Percentiles rank a stretch among this genome's conserved stretches.
Conservation (phyloP, 2,113 vertebrate genomes). For the Phodopus roborovskii region DNA sequence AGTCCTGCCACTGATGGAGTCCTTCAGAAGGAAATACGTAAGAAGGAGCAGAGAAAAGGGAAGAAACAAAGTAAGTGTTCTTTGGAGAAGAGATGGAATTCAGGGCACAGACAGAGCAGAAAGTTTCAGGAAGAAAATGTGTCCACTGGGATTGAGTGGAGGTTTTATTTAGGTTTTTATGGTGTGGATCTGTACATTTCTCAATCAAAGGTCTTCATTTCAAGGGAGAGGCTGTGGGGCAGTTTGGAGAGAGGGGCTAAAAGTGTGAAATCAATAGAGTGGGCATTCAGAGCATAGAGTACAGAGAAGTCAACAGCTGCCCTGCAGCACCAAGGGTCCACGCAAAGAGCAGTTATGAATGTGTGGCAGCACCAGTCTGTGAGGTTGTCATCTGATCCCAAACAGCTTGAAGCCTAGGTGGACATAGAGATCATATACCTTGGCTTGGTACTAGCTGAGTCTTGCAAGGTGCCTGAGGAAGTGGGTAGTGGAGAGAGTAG, state of each 20-base stretch:
- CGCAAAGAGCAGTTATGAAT: rapidly evolving
- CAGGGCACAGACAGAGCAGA: not conserved
- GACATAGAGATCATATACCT: not conserved
- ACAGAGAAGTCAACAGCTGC: not conserved
- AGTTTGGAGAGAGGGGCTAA: not conserved
- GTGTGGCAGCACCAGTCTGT: not conserved
- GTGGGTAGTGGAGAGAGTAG: not conserved
- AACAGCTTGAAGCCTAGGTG: not conserved
- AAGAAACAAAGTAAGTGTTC: not conserved
- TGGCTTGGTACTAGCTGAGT: not conserved
- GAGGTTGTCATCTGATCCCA: not conserved
- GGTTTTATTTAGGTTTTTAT: not conserved
- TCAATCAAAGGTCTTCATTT: not conserved
- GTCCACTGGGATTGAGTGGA: too few species aligned
- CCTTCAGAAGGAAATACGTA: not conserved
- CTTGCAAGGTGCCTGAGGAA: not conserved
- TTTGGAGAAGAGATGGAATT: not conserved
- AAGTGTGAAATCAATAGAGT: not conserved
- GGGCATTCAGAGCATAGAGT: too few species aligned
- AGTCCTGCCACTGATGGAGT: not conserved
- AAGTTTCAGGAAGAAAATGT: not conserved
- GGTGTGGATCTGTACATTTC: not conserved
- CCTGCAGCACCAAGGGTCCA: rapidly evolving
- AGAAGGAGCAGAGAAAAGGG: not conserved
- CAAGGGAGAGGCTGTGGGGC: not conserved